Base-by-base conservation (phyloP, 2,888 invertebrate genomes). In the Electrophaes corylata region DNA sequence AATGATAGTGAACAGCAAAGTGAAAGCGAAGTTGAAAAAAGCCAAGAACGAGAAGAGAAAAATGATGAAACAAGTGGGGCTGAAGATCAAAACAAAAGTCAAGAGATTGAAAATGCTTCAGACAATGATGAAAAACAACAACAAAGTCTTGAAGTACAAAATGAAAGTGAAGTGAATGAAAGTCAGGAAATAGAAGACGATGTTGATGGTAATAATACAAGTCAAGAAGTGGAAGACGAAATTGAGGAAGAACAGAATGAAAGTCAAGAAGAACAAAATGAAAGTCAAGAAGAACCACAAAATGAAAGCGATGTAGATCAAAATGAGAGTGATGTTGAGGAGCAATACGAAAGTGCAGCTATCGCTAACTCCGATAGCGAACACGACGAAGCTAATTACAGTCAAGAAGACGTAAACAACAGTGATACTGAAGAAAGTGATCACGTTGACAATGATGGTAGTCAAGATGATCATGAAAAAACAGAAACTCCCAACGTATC, bases 401-500 rank as follows among this genome's bases (percentile, higher is more conserved):
- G 46, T 57, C 57, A 57, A 14, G 64, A 69, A 11, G 47, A 46
- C 23, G 60, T 20, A 53, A 60, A 51, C 51, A 61, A 62, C 10
- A 64, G 43, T 44, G 65, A 67, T 20, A 37, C 54, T 23, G 46
- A 67, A 26, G 43, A 65, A 37, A 65, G 53, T 19, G 59, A 55
- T 29, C 57, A 70, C 29, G 61, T 10, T 37, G 37, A 41, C 12
- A 23, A 41, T 6, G 40, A 69, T 56, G 44, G 14, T 3, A 29
- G 10, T 29, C 26, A 29, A 29, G 14, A 8, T 19, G 41, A 63
- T 10, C 26, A 10, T 23, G 64, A 66, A 43, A 61, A 62, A 52
- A 33, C 45, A 3, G 65, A 61, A 65, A 71, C 72, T 6, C 70
- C 73, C 0, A 73, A 82, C 20, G 56, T 64, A 11, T 75, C 76